These are phyloP conservation scores for Mus spretus DNA, from an alignment of 2,797 vertebrate genomes.

Conservation along the genomic window DNA sequence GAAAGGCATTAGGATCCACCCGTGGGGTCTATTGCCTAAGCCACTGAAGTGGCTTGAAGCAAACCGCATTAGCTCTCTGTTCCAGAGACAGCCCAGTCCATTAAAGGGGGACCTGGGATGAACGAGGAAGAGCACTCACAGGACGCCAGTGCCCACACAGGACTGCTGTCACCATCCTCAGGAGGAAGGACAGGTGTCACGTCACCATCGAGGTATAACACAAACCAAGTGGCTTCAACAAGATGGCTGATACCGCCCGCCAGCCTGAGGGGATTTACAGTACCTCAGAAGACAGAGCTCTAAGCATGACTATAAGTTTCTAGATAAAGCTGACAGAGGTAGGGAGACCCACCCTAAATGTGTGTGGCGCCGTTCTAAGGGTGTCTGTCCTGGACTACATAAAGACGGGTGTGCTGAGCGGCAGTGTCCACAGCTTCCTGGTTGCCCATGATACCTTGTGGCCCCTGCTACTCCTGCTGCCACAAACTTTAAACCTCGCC, in stretches of 20 bases:
- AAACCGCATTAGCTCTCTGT: neutral
- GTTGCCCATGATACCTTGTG: neutral
- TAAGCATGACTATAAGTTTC: neutral
- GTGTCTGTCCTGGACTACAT: neutral
- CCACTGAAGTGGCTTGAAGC: slow-evolving; percentile 2
- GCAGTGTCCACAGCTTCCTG: no score
- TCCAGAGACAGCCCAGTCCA: neutral
- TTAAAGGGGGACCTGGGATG: neutral
- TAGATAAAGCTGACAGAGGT: neutral
- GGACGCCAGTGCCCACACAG: neutral
- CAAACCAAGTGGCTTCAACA: neutral
- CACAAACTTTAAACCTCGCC: neutral
- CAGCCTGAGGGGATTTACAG: neutral
- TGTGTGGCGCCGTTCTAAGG: neutral
- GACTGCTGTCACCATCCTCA: neutral
- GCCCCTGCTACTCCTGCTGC: no score
- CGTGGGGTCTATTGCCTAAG: neutral
- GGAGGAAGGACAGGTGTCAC: neutral
- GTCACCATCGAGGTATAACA: neutral
- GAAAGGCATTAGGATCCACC: neutral
- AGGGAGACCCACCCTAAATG: neutral
- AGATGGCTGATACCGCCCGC: neutral
- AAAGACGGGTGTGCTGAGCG: neutral
- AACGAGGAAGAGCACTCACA: neutral
- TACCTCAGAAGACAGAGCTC: neutral